These are phyloP conservation scores for Sturmia bella DNA, from an alignment of 2,888 invertebrate species.

Conservation along the genomic window DNA sequence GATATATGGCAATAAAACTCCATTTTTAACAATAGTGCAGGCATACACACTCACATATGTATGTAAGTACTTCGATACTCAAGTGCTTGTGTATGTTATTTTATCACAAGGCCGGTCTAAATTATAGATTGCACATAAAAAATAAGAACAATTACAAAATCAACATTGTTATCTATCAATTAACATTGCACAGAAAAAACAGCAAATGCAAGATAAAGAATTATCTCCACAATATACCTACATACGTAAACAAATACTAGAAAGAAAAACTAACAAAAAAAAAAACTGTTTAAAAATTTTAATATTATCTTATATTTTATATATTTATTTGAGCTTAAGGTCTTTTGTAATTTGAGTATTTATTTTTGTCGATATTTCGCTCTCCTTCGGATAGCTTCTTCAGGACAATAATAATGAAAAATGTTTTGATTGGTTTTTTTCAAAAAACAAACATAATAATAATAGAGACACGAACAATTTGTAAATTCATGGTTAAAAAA, in stretches of 20 bases:
- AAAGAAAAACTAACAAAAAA: background rate
- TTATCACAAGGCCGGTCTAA: constrained; percentile 59
- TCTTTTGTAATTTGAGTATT: no score
- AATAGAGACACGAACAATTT: constrained; percentile 59
- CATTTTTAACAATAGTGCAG: no score
- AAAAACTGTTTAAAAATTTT: constrained; percentile 20
- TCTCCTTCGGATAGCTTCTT: no score
- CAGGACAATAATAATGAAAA: no score
- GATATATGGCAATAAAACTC: constrained; percentile 4
- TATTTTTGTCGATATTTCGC: no score
- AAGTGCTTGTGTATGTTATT: constrained; percentile 17
- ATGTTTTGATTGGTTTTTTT: no score
- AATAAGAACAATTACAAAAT: background rate
- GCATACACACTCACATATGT: no score
- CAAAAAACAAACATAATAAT: no score
- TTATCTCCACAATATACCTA: constrained; percentile 36
- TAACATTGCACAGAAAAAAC: constrained; percentile 21
- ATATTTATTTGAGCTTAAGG: no score
- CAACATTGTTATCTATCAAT: constrained; percentile 54
- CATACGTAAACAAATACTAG: constrained; percentile 3
- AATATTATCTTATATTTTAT: constrained; percentile 12
- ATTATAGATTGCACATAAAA: constrained; percentile 36
- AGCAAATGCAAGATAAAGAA: constrained; percentile 43
- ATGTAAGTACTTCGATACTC: no score
- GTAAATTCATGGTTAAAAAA: constrained; percentile 50